phyloP scores from a whole-genome alignment of 2,797 vertebrate species.

The Sebastes cheni region DNA sequence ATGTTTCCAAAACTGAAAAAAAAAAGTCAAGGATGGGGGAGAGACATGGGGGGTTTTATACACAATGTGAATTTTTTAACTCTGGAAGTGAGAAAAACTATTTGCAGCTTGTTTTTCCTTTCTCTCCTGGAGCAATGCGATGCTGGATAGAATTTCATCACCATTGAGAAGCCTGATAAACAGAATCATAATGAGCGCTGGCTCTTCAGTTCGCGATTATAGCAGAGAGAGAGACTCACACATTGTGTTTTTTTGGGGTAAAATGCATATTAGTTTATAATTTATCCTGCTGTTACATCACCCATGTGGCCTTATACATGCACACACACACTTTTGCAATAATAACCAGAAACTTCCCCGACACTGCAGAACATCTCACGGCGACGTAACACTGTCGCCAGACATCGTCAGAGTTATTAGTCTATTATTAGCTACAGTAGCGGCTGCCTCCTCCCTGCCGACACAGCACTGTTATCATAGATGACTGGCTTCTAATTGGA shows the following conservation, averaged over 20 bases:
- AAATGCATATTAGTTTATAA: background rate
- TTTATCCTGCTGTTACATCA: background rate
- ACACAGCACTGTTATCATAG: conserved; percentile 81
- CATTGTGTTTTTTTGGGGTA: background rate
- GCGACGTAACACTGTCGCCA: conserved; percentile 29
- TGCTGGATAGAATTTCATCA: conserved; percentile 1
- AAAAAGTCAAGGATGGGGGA: conserved; percentile 6
- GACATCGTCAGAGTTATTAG: conserved; percentile 69
- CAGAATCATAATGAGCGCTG: conserved; percentile 18
- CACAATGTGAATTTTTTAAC: background rate
- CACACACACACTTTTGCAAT: background rate
- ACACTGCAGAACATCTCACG: conserved; percentile 24
- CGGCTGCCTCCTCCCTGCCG: conserved; percentile 39
- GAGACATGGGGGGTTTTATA: background rate
- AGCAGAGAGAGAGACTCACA: background rate
- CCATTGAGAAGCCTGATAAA: conserved; percentile 4
- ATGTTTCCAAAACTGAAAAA: background rate
- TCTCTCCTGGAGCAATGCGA: background rate
- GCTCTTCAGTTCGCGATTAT: background rate
- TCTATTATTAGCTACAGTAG: conserved; percentile 86
- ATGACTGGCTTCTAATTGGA: conserved; percentile 91
- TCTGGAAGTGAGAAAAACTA: background rate
- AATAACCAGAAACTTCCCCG: conserved; percentile 35
- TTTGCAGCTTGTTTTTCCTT: background rate
- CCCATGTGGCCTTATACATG: too few species aligned